Evolutionary conservation across 2,888 invertebrate genomes (phyloP).

Genomic region (Nymphalis c-album): DNA sequence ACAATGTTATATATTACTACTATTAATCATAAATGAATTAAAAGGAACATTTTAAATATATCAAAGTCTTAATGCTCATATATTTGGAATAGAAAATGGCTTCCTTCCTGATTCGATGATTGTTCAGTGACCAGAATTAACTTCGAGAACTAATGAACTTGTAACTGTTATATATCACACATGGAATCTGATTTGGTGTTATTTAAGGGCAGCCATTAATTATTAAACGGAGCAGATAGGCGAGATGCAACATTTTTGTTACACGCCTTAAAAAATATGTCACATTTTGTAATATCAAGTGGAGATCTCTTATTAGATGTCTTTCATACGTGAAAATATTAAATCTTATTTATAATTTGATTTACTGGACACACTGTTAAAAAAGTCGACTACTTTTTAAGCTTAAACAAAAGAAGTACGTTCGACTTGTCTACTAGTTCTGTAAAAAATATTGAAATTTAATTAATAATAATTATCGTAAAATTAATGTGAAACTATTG

Average conservation of each 20-base stretch:
- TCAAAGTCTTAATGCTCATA: conserved; percentile 32
- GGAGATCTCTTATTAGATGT: no score
- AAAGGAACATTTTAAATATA: background rate
- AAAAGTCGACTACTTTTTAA: no score
- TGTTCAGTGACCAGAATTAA: conserved; percentile 56
- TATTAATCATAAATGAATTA: background rate
- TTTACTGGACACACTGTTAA: no score
- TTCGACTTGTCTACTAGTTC: no score
- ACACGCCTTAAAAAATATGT: background rate
- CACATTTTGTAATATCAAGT: no score
- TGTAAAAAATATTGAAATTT: no score
- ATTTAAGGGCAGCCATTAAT: conserved; percentile 25
- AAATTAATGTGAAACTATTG: no score
- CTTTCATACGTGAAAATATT: no score
- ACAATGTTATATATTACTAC: background rate
- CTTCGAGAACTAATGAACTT: conserved; percentile 63
- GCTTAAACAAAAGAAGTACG: no score
- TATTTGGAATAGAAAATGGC: conserved; percentile 46
- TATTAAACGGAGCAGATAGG: conserved; percentile 11
- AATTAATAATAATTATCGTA: no score
- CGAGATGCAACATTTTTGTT: conserved; percentile 8
- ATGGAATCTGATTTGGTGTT: conserved; percentile 42
- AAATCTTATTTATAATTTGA: no score
- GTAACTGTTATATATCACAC: conserved; percentile 58
- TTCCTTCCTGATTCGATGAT: conserved; percentile 58